Evolutionary conservation across 53 echinoderm and acorn worm species (phyloP).

Genomic region (Mesocentrotus franciscanus): DNA sequence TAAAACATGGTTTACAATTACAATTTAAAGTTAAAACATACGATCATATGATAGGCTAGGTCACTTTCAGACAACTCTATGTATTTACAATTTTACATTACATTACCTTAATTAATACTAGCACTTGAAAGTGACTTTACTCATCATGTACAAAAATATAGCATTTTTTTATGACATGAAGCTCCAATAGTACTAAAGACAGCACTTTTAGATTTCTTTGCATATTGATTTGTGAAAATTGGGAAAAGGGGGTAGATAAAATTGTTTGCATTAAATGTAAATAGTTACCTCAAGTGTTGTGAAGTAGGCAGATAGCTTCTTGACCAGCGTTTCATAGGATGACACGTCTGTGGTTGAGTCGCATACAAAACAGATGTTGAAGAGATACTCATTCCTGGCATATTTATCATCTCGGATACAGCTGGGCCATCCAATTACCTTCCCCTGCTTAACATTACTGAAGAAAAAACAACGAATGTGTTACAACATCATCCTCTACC

Average conservation of each 20-base stretch:
- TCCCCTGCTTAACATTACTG: constrained; percentile 91
- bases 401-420: constrained; percentile 94
- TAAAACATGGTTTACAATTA: neutral
- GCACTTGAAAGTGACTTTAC: neutral
- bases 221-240: neutral
- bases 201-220: neutral
- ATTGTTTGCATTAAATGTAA: too few relatives aligned
- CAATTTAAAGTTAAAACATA: neutral
- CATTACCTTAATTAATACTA: neutral
- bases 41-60: neutral
- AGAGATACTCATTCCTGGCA: constrained; percentile 93
- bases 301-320: constrained; percentile 94
- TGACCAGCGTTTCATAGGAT: constrained; percentile 95
- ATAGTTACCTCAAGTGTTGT: constrained; percentile 85
- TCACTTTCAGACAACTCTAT: neutral
- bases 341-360: constrained; percentile 75
- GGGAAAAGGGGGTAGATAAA: neutral
- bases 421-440: constrained; percentile 97
- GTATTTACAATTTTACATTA: neutral
- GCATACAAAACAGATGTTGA: constrained; percentile 97
- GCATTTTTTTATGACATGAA: neutral
- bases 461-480: constrained; percentile 16
- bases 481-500: neutral
- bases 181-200: neutral
- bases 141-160: neutral